Base-by-base conservation (phyloP, 2,888 invertebrate genomes). In the Lochmaea capreae region DNA sequence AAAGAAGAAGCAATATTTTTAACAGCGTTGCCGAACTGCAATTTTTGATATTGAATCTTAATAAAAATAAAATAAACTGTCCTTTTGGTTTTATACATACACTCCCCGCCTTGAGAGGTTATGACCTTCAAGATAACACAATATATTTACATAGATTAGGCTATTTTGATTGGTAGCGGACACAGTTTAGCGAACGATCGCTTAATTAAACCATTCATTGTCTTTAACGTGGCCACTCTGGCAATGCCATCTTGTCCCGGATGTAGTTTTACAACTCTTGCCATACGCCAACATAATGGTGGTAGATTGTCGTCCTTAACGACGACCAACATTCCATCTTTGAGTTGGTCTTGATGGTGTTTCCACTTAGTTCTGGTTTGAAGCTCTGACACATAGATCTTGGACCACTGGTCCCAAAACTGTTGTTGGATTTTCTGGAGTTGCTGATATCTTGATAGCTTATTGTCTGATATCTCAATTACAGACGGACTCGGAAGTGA, bases 401-500 rank as follows among this genome's bases (percentile, higher is more conserved):
- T 39, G 33, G 33, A 39, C 33, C 33, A 39, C 33, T 39, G 33
- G 33, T 8, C 0, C 33, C 8, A 39, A 39, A 39, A 39, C 8
- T 39, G 33, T 8, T 39, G 33, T 39, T 39, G 33, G 1, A 39
- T 39, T 39, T 39, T 39, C 33, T 39, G 33, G 33, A 39, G 33
- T 9, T 62, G 62, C 26, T 62, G 39, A 2, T 9, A 62, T n/a
- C 26, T 62, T n/a, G 62, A 33, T 9, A 33, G 8, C 16, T 10
- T 22, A 26, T 59, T 59, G 18, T 12, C 11, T 26, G 14, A 14
- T 26, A 59, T 59, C 12, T 62, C n/a, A 10, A 14, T 14, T 39
- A 62, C n/a, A 5, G 10, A n/a, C n/a, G 66, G 54, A 54, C 52
- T 52, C 8, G 66, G 66, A 22, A 66, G 26, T n/a, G 66, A 26